Conservation (phyloP, 1,140 invertebrate genomes). For the Helicoverpa zea region DNA sequence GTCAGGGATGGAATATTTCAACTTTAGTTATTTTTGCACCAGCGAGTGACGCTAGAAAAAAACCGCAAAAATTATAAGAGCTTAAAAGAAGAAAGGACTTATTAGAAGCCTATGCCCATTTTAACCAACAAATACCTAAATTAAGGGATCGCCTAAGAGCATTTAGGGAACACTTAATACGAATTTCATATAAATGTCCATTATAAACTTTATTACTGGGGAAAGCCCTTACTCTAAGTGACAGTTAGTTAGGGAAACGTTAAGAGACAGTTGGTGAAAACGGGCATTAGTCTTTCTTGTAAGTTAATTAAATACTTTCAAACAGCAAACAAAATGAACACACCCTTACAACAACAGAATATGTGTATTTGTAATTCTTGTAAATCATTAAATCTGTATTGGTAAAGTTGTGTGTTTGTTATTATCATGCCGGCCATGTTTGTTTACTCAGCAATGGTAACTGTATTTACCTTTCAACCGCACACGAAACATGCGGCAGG, state of each 20-base stretch:
- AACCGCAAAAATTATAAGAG: not conserved
- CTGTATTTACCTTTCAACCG: slow-evolving; percentile 16
- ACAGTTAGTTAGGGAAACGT: too few relatives aligned
- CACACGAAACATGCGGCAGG: not conserved
- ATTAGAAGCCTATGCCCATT: too few relatives aligned
- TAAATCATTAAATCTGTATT: slow-evolving; percentile 31
- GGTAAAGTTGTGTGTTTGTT: slow-evolving; percentile 26
- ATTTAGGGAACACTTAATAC: too few relatives aligned
- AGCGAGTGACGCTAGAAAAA: not conserved
- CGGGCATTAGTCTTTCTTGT: too few relatives aligned
- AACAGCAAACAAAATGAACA: not conserved
- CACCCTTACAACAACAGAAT: not conserved
- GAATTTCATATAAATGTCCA: too few relatives aligned
- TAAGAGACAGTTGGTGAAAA: too few relatives aligned
- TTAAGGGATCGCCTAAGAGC: too few relatives aligned
- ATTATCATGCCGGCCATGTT: slow-evolving; percentile 7
- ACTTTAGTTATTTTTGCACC: not conserved
- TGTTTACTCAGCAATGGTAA: not conserved
- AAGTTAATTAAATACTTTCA: not conserved
- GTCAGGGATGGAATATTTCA: not conserved
- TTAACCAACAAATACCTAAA: too few relatives aligned
- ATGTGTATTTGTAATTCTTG: slow-evolving; percentile 16
- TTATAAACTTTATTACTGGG: too few relatives aligned
- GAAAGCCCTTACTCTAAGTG: too few relatives aligned
- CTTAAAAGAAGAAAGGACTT: too few relatives aligned